phyloP scores from a whole-genome alignment of 2,888 invertebrate species.

The Drosophila histrio region DNA sequence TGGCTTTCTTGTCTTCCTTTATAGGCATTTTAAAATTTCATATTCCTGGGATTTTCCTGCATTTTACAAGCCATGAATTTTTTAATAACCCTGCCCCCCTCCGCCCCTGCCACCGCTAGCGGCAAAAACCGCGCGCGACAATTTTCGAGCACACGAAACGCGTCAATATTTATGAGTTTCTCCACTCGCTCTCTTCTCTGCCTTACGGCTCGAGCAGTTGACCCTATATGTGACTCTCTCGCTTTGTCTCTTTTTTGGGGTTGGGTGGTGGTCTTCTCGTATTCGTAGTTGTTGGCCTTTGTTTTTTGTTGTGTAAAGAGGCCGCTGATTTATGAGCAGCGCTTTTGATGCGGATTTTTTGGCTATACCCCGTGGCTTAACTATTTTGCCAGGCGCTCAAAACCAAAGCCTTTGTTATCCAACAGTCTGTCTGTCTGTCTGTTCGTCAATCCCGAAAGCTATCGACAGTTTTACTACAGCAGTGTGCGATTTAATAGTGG shows the following conservation, averaged over 20 bases:
- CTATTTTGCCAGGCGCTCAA: slow-evolving; percentile 48
- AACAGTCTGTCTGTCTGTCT: slow-evolving; percentile 13
- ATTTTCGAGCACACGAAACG: slow-evolving; percentile 63
- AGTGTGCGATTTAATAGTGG: slow-evolving; percentile 34
- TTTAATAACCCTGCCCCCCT: slow-evolving; percentile 67
- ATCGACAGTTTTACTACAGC: slow-evolving; percentile 23
- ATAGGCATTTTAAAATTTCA: slow-evolving; percentile 76
- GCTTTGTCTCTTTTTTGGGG: neutral
- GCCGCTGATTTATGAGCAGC: slow-evolving; percentile 51
- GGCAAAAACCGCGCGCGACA: slow-evolving; percentile 67
- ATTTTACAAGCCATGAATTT: slow-evolving; percentile 80
- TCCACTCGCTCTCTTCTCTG: neutral
- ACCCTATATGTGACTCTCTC: neutral
- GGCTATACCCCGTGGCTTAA: slow-evolving; percentile 45
- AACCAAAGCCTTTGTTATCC: slow-evolving; percentile 42
- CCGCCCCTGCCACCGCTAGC: no score
- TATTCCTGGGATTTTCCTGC: slow-evolving; percentile 72
- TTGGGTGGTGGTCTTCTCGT: neutral
- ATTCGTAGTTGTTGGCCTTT: slow-evolving; percentile 38
- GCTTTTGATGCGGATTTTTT: slow-evolving; percentile 54
- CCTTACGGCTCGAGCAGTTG: slow-evolving; percentile 13
- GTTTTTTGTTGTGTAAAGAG: slow-evolving; percentile 42
- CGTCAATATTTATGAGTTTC: slow-evolving; percentile 76
- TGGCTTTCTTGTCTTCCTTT: slow-evolving; percentile 56
- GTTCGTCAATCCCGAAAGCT: slow-evolving; percentile 30